Percentiles rank a stretch among this genome's conserved stretches.
phyloP scores from a whole-genome alignment of 2,888 invertebrate genomes.

The Drosophila neotestacea region DNA sequence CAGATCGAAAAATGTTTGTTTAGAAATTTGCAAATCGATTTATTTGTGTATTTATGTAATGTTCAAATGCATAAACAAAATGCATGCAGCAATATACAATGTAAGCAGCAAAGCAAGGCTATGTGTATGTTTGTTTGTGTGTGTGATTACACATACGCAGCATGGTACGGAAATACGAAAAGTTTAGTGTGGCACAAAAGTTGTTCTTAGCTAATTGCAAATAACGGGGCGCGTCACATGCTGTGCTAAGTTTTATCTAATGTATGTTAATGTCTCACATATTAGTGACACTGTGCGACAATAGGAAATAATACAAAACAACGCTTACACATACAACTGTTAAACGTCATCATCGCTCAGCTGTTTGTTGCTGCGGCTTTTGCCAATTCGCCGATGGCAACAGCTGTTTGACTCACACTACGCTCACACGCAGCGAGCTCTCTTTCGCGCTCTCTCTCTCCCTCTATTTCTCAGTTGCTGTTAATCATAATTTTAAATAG shows the following conservation, averaged over 20 bases:
- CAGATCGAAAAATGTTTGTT: conserved; percentile 39
- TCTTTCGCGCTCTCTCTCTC: conserved; percentile 8
- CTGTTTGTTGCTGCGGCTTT: conserved; percentile 66
- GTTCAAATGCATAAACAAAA: conserved; percentile 37
- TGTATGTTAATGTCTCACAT: conserved; percentile 63
- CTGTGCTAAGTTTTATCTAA: conserved; percentile 39
- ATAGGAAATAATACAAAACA: conserved; percentile 16
- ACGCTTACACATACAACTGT: conserved; percentile 16
- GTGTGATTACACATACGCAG: conserved; percentile 10
- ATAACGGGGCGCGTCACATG: conserved; percentile 23
- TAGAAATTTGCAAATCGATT: conserved; percentile 43
- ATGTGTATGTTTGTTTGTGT: background rate
- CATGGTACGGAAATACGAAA: conserved; percentile 34
- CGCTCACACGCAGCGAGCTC: conserved; percentile 14
- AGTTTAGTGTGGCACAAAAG: conserved; percentile 29
- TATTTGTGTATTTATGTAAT: conserved; percentile 58
- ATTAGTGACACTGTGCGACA: conserved; percentile 47
- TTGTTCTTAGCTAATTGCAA: conserved; percentile 46
- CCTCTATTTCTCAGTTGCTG: conserved; percentile 15
- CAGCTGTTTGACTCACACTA: conserved; percentile 61
- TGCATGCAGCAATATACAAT: conserved; percentile 28
- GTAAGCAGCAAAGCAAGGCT: conserved; percentile 17
- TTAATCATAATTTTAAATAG: conserved; percentile 81
- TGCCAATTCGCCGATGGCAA: conserved; percentile 70
- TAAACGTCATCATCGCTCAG: conserved; percentile 35